Conservation (phyloP, 2,113 vertebrate species). For the Chionodraco myersi region DNA sequence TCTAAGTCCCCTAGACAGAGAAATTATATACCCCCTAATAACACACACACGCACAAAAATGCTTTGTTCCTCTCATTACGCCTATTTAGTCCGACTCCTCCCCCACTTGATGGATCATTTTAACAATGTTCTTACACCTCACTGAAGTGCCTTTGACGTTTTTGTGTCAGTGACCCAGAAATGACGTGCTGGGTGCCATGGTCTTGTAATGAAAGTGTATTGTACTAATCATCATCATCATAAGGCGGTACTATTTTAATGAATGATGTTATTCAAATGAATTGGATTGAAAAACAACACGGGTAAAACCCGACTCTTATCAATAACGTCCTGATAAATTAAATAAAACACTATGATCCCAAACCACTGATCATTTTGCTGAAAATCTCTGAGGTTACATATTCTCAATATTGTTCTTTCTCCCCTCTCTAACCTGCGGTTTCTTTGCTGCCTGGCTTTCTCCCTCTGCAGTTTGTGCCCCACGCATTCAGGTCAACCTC, state of each 20-base stretch:
- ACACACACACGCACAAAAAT: slow-evolving; percentile 9
- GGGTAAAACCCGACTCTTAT: neutral
- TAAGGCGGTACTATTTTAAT: neutral
- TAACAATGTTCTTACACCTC: slow-evolving; percentile 29
- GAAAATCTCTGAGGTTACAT: neutral
- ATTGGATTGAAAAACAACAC: neutral
- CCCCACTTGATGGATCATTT: slow-evolving; percentile 37
- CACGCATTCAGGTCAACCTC: slow-evolving; percentile 4
- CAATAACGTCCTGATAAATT: neutral
- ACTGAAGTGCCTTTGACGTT: neutral
- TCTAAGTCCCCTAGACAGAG: slow-evolving; percentile 41
- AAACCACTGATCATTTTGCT: neutral
- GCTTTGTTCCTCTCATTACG: slow-evolving; percentile 31
- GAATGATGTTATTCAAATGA: neutral
- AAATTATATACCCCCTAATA: slow-evolving; percentile 23
- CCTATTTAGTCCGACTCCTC: slow-evolving; percentile 13
- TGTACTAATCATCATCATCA: neutral
- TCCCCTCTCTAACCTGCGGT: neutral
- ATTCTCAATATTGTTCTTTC: neutral
- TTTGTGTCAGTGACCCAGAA: neutral
- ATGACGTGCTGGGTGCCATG: neutral
- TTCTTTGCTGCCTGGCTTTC: neutral
- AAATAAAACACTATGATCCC: neutral
- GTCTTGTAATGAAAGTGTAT: too few species aligned
- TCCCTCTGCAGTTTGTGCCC: too few species aligned